Base-by-base conservation (phyloP, 2,797 vertebrate genomes). In the Simalia tracyae region DNA sequence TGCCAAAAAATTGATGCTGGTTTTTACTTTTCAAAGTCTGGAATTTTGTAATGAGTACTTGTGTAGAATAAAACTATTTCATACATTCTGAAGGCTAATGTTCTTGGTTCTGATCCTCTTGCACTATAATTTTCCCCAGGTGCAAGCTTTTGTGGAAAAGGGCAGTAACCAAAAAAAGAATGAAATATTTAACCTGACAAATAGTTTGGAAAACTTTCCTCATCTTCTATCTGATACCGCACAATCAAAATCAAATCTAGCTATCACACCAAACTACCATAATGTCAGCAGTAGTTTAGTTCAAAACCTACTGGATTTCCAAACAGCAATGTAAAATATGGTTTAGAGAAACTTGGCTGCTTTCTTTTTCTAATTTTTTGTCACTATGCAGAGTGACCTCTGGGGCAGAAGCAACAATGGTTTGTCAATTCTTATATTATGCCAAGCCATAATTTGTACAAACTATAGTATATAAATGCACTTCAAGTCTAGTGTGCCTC, bases 91-190 rank as follows among this genome's bases (percentile, higher is more conserved):
- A 92, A 84, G 89, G 59, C 56, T 63, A 93, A 93, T 26, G 26
- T 84, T 92, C 85, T 90, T 91, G 89, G 92, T 93, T 93, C 93
- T 92, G 91, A 92, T 94, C 57, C 72, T 94, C 92, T 81, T 93
- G 88, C 84, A 95, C 86, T 26, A 59, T 88, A 92, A 92, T 91
- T 95, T 36, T 94, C 84, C 95, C 95, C 94, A 96, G 93, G 95
- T 96, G 91, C 92, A 92, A 95, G 89, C 14, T 91, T 92, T 89
- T 68, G 93, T 91, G 66, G 90, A 28, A 90, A 95, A 92, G 7
- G 56, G 64, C 28, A 87, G 91, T 95, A 0, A 0, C 88, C 56
- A 94, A 94, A 93, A 81, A 92, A 93, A 95, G 94, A 50, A 94
- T 92, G 92, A 96, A 96, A 96, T 72, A 50, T 86, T 64, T 94